A percentile compares a stretch with the other conserved stretches of the same genome.
These are phyloP conservation scores for Anguilla japonica DNA, from an alignment of 2,113 vertebrate species.

Conservation along the genomic window DNA sequence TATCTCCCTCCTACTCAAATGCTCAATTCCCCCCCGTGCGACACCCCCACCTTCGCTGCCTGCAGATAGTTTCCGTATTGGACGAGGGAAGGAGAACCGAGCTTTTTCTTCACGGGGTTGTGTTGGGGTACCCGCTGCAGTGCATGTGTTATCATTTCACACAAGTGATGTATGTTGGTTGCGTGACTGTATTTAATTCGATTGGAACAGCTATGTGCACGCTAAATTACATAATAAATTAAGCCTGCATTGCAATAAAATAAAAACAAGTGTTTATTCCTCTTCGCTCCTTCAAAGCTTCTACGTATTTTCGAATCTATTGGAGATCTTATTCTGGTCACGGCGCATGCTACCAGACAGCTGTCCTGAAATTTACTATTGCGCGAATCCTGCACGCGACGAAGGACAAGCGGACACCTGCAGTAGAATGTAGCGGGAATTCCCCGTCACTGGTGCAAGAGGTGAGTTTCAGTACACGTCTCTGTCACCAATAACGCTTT, in stretches of 20 bases:
- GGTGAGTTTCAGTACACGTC: conserved; percentile 6
- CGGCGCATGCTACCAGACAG: conserved; percentile 1
- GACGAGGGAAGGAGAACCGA: conserved; percentile 11
- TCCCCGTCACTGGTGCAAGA: not conserved
- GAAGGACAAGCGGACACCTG: conserved; percentile 24
- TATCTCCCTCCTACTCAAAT: conserved; percentile 19
- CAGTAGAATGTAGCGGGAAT: conserved; percentile 27
- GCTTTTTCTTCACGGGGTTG: conserved; percentile 6
- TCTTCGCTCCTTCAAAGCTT: not conserved
- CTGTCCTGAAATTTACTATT: conserved; percentile 28
- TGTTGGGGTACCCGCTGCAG: conserved; percentile 11
- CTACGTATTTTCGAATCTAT: not conserved
- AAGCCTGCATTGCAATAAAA: not conserved
- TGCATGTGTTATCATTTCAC: conserved; percentile 8
- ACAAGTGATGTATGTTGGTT: conserved; percentile 6
- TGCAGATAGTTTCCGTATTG: conserved; percentile 29
- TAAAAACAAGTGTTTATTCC: not conserved
- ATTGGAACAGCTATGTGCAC: not conserved
- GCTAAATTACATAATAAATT: not conserved
- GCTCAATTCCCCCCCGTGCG: not conserved
- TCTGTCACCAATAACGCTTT: not conserved
- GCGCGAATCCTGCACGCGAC: conserved; percentile 5
- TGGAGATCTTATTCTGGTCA: conserved; percentile 17
- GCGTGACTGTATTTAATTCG: not conserved
- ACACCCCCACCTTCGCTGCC: conserved; percentile 13